Evolutionary conservation across 2,888 invertebrate species (phyloP).

Genomic region (Catocala sponsa): DNA sequence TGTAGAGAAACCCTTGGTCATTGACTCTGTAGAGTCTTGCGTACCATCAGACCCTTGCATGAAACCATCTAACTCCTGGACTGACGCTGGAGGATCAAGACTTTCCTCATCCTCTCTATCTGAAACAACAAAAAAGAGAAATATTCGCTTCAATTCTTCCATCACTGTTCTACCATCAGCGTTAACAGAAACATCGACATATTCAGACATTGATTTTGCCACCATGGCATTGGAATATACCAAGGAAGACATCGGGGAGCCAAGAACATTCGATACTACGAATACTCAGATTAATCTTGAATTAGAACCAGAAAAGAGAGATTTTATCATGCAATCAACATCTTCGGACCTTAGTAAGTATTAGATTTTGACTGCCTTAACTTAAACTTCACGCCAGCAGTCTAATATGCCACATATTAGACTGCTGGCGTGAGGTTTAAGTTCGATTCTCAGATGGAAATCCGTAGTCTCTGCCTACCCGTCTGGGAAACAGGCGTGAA

Average conservation of each 20-base stretch:
- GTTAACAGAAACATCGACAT: constrained; percentile 23
- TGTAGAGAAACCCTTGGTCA: not conserved
- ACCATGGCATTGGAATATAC: not conserved
- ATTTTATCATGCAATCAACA: constrained; percentile 4
- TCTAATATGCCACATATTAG: too few species aligned
- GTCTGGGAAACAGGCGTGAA: too few species aligned
- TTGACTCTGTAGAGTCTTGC: constrained; percentile 1
- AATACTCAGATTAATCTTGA: not conserved
- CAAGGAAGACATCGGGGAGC: not conserved
- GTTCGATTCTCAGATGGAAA: too few species aligned
- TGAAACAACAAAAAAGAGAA: constrained; percentile 6
- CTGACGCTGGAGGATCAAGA: not conserved
- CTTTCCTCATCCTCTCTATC: not conserved
- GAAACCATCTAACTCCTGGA: not conserved
- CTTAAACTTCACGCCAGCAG: too few species aligned
- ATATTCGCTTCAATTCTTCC: constrained; percentile 35
- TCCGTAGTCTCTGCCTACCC: too few species aligned
- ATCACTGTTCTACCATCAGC: constrained; percentile 34
- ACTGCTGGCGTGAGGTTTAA: too few species aligned
- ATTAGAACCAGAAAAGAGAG: not conserved
- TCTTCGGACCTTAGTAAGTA: not conserved
- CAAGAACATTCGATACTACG: not conserved
- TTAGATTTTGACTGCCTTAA: not conserved
- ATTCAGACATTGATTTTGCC: constrained; percentile 24
- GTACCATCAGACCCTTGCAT: not conserved